Base-by-base conservation (phyloP, 2,888 invertebrate genomes). In the Scrobipalpa costella region DNA sequence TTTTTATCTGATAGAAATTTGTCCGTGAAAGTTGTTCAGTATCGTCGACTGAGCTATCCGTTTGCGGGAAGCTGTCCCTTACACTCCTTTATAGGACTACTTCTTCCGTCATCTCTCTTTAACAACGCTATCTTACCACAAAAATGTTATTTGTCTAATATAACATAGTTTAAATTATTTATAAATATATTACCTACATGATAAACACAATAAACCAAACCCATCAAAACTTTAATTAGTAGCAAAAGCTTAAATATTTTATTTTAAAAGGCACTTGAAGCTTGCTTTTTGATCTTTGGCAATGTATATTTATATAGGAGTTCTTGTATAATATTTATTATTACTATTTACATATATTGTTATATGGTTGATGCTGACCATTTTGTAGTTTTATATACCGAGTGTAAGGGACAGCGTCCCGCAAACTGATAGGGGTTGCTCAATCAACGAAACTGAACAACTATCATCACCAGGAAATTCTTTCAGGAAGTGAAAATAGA, bases 201-300 rank as follows among this genome's bases (percentile, higher is more conserved):
- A 59, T 38, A 40, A 59, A 38, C 19, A 44, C 44, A 59, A 17
- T 47, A 27, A 33, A 27, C 52, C n/a, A 21, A 52, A 13, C 52
- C 21, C 27, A 52, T 52, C 33, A 21, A 27, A 52, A 52, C 33
- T 7, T 44, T 44, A 40, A 44, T 44, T 44, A 15, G 3, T 44
- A 44, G 44, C 44, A 52, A 52, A 50, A 52, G 50, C 50, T 52
- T 27, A 3, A n/a, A n/a, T 27, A 3, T 27, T 21, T 13, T 27
- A 21, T 63, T 66, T 64, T 64, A 19, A 66, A 63, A 66, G 66
- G 66, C 66, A 66, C 66, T 63, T 62, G n/a, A 38, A 40, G 21
- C 52, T 52, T 52, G 40, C 27, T 55, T 21, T 55, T 17, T 27
- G n/a, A 58, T 64, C 66, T 66, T 66, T 66, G 66, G 57, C 17